Evolutionary conservation across 2,888 invertebrate genomes (phyloP).

Genomic region (Catocala fraxini): DNA sequence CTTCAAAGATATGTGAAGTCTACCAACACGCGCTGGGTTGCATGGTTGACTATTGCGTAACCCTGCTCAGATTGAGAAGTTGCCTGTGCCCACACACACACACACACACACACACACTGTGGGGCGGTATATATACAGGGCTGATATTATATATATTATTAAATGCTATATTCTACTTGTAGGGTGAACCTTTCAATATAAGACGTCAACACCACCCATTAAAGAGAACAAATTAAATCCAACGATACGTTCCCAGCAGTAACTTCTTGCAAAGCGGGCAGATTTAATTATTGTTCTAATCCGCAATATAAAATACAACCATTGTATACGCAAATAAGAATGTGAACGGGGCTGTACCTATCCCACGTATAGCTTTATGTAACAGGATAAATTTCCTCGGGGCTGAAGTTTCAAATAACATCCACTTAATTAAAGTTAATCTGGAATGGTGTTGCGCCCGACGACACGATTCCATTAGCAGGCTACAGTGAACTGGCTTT

Average conservation of each 20-base stretch:
- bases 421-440: slow-evolving; percentile 84
- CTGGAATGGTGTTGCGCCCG: slow-evolving; percentile 74
- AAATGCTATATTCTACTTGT: too few relatives aligned
- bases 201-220: neutral
- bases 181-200: too few relatives aligned
- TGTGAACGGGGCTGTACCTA: slow-evolving; percentile 25
- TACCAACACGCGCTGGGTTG: too few relatives aligned
- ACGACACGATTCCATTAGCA: slow-evolving; percentile 80
- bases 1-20: too few relatives aligned
- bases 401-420: slow-evolving; percentile 78
- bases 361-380: slow-evolving; percentile 56
- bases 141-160: too few relatives aligned
- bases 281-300: slow-evolving; percentile 10
- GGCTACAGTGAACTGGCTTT: slow-evolving; percentile 63
- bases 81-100: too few relatives aligned
- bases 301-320: slow-evolving; percentile 8
- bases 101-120: too few relatives aligned
- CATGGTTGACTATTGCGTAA: too few relatives aligned
- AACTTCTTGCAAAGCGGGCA: neutral
- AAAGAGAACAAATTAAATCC: slow-evolving; percentile 9
- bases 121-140: too few relatives aligned
- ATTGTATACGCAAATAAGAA: slow-evolving; percentile 15
- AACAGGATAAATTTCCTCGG: slow-evolving; percentile 71
- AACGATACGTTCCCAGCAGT: slow-evolving; percentile 2
- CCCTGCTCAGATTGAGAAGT: too few relatives aligned